phyloP scores from a whole-genome alignment of 2,113 vertebrate species.

The Chaetodon auriga region DNA sequence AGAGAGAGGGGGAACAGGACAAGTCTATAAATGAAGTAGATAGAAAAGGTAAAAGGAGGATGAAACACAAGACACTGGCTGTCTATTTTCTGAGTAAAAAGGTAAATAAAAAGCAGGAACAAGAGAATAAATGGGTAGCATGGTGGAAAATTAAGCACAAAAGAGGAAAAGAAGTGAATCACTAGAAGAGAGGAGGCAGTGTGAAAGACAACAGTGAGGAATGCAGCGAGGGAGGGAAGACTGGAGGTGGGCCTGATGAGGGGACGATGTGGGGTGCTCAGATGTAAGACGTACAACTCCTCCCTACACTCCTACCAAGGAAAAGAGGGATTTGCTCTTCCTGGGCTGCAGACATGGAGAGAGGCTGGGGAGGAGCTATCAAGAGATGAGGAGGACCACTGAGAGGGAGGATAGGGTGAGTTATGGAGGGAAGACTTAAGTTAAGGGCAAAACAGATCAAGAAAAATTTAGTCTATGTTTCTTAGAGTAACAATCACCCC shows the following conservation, averaged over 20 bases:
- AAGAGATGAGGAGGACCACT: constrained; percentile 72
- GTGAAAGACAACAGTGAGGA: constrained; percentile 33
- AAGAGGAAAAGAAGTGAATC: neutral
- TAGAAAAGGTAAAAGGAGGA: neutral
- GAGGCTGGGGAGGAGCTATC: constrained; percentile 69
- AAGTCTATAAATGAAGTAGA: neutral
- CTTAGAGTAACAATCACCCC: neutral
- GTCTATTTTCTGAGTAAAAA: neutral
- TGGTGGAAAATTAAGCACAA: neutral
- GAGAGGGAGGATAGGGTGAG: constrained; percentile 34
- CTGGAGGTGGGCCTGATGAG: constrained; percentile 78
- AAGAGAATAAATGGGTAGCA: neutral
- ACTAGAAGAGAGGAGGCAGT: constrained; percentile 46
- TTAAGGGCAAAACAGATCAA: constrained; percentile 75
- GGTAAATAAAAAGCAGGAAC: neutral
- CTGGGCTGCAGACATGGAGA: constrained; percentile 76
- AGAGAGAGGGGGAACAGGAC: constrained; percentile 15
- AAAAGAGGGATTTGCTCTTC: constrained; percentile 85
- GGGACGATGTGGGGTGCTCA: constrained; percentile 73
- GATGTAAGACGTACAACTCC: constrained; percentile 82
- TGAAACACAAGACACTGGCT: neutral
- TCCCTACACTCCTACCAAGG: constrained; percentile 81
- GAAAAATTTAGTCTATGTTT: neutral
- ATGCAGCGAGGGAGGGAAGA: constrained; percentile 28
- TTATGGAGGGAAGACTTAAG: constrained; percentile 43